Conservation (phyloP, 2,113 vertebrate genomes). For the Ploceus nigricollis region DNA sequence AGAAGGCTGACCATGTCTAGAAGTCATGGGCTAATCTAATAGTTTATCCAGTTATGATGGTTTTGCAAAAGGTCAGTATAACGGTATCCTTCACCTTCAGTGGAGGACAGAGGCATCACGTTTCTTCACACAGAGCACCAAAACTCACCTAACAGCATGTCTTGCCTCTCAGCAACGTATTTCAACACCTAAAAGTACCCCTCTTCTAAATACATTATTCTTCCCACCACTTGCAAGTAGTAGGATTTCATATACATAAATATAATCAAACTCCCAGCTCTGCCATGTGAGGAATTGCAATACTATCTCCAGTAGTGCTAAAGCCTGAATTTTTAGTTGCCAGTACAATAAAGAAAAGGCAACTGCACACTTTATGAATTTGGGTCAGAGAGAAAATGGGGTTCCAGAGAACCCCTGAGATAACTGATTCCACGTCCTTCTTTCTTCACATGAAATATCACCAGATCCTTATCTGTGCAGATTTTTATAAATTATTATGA, state of each 20-base stretch:
- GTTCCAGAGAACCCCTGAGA: accelerated
- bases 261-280: not conserved
- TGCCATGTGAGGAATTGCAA: not conserved
- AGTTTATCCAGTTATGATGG: not conserved
- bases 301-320: not conserved
- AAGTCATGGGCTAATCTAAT: not conserved
- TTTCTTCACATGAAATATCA: not conserved
- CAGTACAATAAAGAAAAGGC: not conserved
- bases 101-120: not conserved
- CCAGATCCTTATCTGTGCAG: not conserved
- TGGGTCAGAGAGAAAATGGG: not conserved
- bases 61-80: not conserved
- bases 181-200: not conserved
- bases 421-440: not conserved
- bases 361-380: not conserved
- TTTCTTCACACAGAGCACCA: not conserved
- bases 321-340: not conserved
- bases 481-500: not conserved
- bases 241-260: not conserved
- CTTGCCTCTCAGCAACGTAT: not conserved
- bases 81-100: not conserved
- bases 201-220: not conserved
- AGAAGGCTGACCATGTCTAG: not conserved
- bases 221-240: not conserved
- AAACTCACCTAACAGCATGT: not conserved